These are phyloP conservation scores for Adoxophyes honmai DNA, from an alignment of 1,140 invertebrate species.

Conservation along the genomic window DNA sequence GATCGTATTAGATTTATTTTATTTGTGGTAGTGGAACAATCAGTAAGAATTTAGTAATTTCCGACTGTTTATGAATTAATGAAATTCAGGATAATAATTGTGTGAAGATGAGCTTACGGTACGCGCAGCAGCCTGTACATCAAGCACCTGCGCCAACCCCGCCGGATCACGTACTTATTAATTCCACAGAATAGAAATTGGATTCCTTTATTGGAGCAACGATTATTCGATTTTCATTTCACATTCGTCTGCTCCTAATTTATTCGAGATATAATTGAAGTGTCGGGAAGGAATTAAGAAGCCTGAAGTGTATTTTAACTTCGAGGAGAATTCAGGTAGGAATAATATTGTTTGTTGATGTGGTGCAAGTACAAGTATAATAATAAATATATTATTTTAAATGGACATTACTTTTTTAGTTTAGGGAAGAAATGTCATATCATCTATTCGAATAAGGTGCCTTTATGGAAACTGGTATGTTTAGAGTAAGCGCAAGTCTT, in stretches of 20 bases:
- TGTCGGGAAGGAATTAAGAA: conserved; percentile 13
- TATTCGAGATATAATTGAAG: conserved; percentile 40
- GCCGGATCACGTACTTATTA: conserved; percentile 39
- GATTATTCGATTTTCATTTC: conserved; percentile 43
- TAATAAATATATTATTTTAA: no score
- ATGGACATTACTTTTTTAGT: no score
- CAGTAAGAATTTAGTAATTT: no score
- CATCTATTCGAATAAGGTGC: no score
- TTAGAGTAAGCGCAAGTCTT: neutral
- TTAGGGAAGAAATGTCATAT: no score
- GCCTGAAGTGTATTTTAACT: conserved; percentile 7
- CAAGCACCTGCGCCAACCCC: conserved; percentile 24
- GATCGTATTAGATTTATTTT: no score
- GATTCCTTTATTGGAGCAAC: conserved; percentile 44
- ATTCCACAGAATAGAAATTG: conserved; percentile 46
- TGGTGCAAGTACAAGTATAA: no score
- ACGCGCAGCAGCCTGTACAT: conserved; percentile 2
- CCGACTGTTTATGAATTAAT: no score
- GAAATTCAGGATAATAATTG: neutral
- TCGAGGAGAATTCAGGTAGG: neutral
- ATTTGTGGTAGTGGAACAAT: no score
- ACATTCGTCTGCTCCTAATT: conserved; percentile 35
- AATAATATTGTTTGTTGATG: no score
- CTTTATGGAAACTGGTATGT: no score
- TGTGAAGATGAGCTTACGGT: neutral